Evolutionary conservation across 2,113 vertebrate species (phyloP).

Genomic region (Serilophus lunatus): DNA sequence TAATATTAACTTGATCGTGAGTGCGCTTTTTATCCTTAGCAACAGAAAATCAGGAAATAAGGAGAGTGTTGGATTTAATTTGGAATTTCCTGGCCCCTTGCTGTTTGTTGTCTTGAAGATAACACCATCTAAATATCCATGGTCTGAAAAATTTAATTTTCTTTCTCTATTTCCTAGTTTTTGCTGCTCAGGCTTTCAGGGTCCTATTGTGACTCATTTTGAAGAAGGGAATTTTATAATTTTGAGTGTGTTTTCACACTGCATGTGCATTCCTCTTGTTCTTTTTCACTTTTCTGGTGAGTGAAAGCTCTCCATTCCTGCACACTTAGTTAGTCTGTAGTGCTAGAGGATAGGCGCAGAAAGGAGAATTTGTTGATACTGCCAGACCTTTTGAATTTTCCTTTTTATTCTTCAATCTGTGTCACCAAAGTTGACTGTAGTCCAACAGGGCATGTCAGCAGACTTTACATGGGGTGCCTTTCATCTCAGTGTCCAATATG

Average conservation of each 20-base stretch:
- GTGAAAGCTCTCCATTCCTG: background rate
- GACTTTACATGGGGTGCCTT: background rate
- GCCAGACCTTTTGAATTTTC: background rate
- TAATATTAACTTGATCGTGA: constrained; percentile 16
- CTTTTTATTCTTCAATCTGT: background rate
- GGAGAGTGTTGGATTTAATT: constrained; percentile 44
- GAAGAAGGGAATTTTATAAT: background rate
- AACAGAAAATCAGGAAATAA: constrained; percentile 61
- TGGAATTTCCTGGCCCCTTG: constrained; percentile 37
- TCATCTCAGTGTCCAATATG: background rate
- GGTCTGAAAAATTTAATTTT: constrained; percentile 54
- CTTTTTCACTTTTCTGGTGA: background rate
- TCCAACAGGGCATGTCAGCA: background rate
- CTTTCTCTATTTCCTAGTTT: constrained; percentile 50
- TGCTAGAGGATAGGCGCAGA: background rate
- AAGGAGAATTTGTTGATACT: background rate
- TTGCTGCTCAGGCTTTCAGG: background rate
- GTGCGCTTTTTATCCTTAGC: constrained; percentile 33
- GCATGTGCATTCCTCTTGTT: constrained; percentile 17
- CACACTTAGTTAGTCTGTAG: background rate
- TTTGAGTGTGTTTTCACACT: background rate
- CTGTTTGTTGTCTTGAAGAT: constrained; percentile 53
- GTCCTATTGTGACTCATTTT: background rate
- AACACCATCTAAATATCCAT: constrained; percentile 29
- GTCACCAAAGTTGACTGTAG: background rate